These are phyloP conservation scores for Hybos culiciformis DNA, from an alignment of 2,888 invertebrate genomes.

Conservation along the genomic window DNA sequence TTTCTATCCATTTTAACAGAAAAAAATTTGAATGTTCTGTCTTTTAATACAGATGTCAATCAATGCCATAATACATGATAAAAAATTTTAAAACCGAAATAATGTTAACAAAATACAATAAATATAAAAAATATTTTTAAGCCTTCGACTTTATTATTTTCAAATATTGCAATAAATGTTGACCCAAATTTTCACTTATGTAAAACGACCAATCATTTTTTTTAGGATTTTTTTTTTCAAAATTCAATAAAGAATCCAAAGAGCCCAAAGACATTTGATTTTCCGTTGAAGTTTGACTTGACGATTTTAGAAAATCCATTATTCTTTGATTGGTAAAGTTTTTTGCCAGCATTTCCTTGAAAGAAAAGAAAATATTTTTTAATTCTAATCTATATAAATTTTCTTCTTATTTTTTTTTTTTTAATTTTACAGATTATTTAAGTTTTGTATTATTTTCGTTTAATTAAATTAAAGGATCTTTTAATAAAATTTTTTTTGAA, in stretches of 20 bases:
- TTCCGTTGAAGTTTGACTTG: slow-evolving; percentile 15
- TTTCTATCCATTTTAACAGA: too few relatives aligned
- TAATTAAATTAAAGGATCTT: neutral
- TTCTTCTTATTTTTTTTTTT: neutral
- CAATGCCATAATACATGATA: too few relatives aligned
- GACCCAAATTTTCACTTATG: slow-evolving; percentile 27
- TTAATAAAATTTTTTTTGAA: too few relatives aligned
- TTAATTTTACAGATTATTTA: neutral
- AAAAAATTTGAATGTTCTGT: too few relatives aligned
- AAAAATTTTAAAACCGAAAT: too few relatives aligned
- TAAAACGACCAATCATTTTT: slow-evolving; percentile 24
- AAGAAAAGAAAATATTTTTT: too few relatives aligned
- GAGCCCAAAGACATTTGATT: slow-evolving; percentile 1
- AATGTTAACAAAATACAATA: too few relatives aligned
- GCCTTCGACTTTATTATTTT: slow-evolving; percentile 16
- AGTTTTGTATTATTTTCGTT: neutral
- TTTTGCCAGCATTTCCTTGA: too few relatives aligned
- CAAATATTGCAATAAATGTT: slow-evolving; percentile 28
- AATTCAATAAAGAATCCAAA: neutral
- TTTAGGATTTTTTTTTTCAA: slow-evolving; percentile 3
- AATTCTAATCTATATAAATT: too few relatives aligned
- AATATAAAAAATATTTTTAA: too few relatives aligned
- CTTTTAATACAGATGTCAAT: too few relatives aligned
- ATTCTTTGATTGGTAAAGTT: slow-evolving; percentile 30
- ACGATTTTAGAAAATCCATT: slow-evolving; percentile 26